A percentile compares a stretch with the other conserved stretches of the same genome.
Evolutionary conservation across 2,113 vertebrate species (phyloP).

Genomic region (Platichthys stellatus): DNA sequence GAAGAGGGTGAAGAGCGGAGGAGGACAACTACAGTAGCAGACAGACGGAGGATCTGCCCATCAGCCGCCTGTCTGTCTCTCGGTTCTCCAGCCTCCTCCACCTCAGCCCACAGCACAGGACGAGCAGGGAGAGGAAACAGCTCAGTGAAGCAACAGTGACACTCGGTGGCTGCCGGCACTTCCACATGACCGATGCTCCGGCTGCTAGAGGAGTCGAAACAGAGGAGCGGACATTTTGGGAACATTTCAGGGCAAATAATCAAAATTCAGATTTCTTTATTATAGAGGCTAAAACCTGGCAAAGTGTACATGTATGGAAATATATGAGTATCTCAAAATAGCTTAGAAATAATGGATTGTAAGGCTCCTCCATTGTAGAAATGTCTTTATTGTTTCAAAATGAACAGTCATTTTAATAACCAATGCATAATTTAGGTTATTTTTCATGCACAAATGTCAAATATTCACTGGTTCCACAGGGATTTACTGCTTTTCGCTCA

Average conservation of each 20-base stretch:
- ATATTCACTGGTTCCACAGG: too few species aligned
- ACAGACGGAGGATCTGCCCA: conserved; percentile 61
- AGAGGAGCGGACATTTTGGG: too few species aligned
- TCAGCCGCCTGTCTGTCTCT: conserved; percentile 41
- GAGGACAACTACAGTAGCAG: conserved; percentile 50
- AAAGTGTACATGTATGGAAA: background rate
- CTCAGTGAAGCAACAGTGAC: conserved; percentile 75
- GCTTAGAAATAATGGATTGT: background rate
- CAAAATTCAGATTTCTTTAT: background rate
- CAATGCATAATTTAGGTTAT: background rate
- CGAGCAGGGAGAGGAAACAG: background rate
- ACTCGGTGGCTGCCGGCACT: conserved; percentile 62
- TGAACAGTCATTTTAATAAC: too few species aligned
- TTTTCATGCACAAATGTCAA: background rate
- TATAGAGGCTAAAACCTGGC: background rate
- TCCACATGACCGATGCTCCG: too few species aligned
- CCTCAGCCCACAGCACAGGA: conserved; percentile 1
- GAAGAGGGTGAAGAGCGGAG: conserved; percentile 7
- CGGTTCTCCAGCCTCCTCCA: conserved; percentile 1
- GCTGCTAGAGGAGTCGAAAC: too few species aligned
- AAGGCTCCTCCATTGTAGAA: too few species aligned
- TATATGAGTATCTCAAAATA: background rate
- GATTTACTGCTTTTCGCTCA: background rate
- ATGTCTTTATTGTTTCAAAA: background rate
- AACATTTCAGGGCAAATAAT: background rate